Percentiles rank a stretch among this genome's conserved stretches.
These are phyloP conservation scores for Allygus modestus DNA, from an alignment of 2,888 invertebrate species.

Conservation along the genomic window DNA sequence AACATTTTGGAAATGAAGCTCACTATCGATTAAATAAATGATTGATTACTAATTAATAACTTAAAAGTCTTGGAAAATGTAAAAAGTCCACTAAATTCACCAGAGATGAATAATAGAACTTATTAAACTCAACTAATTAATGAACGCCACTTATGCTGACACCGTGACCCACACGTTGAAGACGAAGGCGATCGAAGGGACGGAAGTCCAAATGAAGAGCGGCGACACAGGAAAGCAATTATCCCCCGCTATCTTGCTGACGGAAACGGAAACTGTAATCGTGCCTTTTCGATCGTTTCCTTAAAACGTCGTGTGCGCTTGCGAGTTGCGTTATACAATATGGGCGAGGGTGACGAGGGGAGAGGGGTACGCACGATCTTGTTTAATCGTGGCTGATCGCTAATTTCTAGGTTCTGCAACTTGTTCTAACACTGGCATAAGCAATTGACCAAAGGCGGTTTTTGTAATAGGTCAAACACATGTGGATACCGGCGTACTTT, in stretches of 20 bases:
- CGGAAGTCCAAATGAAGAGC: constrained; percentile 41
- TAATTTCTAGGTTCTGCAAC: constrained; percentile 23
- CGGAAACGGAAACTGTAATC: constrained; percentile 46
- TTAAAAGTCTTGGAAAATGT: no score
- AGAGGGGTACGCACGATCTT: constrained; percentile 8
- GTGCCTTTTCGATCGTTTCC: constrained; percentile 36
- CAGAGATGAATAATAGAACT: no score
- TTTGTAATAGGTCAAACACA: constrained; percentile 27
- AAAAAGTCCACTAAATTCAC: no score
- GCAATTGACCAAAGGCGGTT: constrained; percentile 4
- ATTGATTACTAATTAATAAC: no score
- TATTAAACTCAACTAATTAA: no score
- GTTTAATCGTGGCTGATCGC: constrained; percentile 22
- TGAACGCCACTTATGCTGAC: not conserved
- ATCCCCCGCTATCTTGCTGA: constrained; percentile 20
- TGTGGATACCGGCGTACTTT: not conserved
- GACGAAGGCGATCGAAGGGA: constrained; percentile 5
- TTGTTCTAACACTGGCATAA: constrained; percentile 2
- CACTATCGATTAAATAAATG: no score
- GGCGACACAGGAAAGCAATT: constrained; percentile 46
- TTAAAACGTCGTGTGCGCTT: no score
- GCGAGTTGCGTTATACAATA: constrained; percentile 9
- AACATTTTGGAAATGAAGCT: no score
- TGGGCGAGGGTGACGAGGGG: not conserved
- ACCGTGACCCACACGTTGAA: not conserved